phyloP scores from a whole-genome alignment of 2,888 invertebrate genomes.

The Branchipolynoe longqiensis region DNA sequence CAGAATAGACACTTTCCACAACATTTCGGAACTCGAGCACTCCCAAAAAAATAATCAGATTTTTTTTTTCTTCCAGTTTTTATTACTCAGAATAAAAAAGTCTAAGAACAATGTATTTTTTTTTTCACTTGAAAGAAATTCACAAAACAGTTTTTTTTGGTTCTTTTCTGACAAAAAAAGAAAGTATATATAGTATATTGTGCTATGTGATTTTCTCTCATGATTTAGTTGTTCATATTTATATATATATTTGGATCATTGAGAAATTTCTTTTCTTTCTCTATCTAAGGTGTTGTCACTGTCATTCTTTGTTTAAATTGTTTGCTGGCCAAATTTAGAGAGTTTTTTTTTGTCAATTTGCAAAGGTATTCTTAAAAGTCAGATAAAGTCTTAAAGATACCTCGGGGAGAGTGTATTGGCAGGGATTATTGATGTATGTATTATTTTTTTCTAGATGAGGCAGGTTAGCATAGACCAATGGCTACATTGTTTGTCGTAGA shows the following conservation, averaged over 20 bases:
- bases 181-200: too few species aligned
- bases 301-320: slow-evolving; percentile 50
- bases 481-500: slow-evolving; percentile 7
- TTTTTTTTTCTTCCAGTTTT: not conserved
- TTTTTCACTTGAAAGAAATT: too few species aligned
- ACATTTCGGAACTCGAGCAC: too few species aligned
- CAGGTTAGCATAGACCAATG: slow-evolving; percentile 45
- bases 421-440: slow-evolving; percentile 32
- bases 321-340: slow-evolving; percentile 34
- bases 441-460: slow-evolving; percentile 42
- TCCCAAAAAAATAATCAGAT: not conserved
- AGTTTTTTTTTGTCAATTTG: slow-evolving; percentile 27
- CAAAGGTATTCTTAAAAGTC: not conserved
- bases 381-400: too few species aligned
- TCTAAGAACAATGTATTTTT: too few species aligned
- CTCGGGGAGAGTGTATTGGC: not conserved
- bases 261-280: not conserved
- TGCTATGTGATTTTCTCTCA: too few species aligned
- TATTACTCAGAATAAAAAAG: too few species aligned
- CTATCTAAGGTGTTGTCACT: slow-evolving; percentile 40
- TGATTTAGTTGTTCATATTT: too few species aligned
- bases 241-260: too few species aligned
- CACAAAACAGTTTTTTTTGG: too few species aligned
- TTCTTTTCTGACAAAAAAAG: too few species aligned
- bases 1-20: not conserved